Evolutionary conservation across 2,113 vertebrate species (phyloP), one percentile per base, ranked within the genome.

Genomic region (Lophochroa leadbeateri): DNA sequence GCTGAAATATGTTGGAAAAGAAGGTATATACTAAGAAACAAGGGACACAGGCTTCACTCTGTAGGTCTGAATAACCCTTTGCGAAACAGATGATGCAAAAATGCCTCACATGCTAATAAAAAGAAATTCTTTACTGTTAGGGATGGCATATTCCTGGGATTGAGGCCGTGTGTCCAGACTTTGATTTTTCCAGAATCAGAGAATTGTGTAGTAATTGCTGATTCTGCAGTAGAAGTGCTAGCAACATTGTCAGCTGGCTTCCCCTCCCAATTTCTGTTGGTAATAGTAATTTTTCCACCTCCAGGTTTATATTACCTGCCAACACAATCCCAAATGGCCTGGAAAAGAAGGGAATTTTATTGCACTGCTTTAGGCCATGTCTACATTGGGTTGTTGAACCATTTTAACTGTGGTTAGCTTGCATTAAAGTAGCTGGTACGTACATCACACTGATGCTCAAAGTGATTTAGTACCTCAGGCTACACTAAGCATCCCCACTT

Each of bases 301-400:
- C 49, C 27, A 87, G 55, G 52, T 88, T 90, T 86, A 90, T 49
- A 79, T 92, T 80, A 82, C 83, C 77, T 96, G 61, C 77, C 72
- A 95, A 43, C 49, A 87, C 65, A 94, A 80, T 92, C 64, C 91
- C 63, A 92, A 88, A 93, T 60, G 65, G 50, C 60, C 75, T 95
- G 65, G 84, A 92, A 95, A 97, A 92, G 60, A 74, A 67, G 68
- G 71, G 80, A 82, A 91, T 92, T 74, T 96, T 95, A 96, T 86
- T 85, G 71, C 74, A 61, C 16, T 92, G 75, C 90, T 97, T 93
- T 92, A 86, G 92, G 90, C 84, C 84, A 76, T 43, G 58, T 85
- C 87, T 94, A 21, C 86, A 76, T 82, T 79, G 44, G 65, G 65
- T 69, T 91, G 92, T 64, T 94, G 81, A 89, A 91, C 84, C 74